phyloP scores from a whole-genome alignment of 2,113 vertebrate genomes.

The Lichenostomus cassidix region DNA sequence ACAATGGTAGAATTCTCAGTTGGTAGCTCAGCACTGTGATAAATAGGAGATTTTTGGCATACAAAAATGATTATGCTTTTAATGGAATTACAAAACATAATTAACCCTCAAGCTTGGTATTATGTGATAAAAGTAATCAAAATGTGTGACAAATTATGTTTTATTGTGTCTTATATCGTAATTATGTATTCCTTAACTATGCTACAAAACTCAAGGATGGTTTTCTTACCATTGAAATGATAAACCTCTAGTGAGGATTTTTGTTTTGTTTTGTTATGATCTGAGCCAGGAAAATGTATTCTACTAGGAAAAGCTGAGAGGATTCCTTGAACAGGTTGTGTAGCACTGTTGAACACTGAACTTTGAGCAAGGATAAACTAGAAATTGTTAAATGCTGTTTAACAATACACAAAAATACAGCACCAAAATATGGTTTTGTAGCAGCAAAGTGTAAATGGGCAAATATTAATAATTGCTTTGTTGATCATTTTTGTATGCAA shows the following conservation, averaged over 20 bases:
- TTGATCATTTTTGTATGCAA: not conserved
- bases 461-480: not conserved
- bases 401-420: not conserved
- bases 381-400: not conserved
- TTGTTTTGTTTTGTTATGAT: not conserved
- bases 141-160: not conserved
- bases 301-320: not conserved
- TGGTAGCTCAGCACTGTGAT: not conserved
- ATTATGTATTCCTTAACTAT: not conserved
- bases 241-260: not conserved
- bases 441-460: not conserved
- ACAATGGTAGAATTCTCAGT: not conserved
- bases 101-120: not conserved
- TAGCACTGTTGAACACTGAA: not conserved
- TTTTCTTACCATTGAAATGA: not conserved
- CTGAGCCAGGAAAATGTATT: not conserved
- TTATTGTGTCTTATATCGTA: not conserved
- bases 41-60: not conserved
- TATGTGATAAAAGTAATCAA: not conserved
- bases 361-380: not conserved
- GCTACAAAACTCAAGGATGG: not conserved
- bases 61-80: not conserved
- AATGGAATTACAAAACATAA: not conserved
- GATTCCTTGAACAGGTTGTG: not conserved
- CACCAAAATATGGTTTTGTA: not conserved